Conservation (phyloP, 2,888 invertebrate species). For the Polietes domitor region DNA sequence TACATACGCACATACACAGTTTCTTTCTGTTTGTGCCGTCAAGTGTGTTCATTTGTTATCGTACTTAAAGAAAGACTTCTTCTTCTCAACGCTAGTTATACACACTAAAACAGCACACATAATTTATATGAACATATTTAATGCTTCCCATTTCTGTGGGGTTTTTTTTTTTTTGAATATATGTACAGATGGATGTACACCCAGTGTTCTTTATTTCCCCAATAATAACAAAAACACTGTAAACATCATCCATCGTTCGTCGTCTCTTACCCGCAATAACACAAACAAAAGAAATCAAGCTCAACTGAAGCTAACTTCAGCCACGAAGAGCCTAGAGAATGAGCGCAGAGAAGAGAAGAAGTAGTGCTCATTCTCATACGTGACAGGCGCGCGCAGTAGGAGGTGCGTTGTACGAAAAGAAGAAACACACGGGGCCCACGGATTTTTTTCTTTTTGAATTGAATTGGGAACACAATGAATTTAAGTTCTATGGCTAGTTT, state of each 20-base stretch:
- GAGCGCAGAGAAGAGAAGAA: not conserved
- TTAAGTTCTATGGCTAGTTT: not conserved
- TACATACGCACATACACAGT: too few species aligned
- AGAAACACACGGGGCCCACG: slow-evolving; percentile 38
- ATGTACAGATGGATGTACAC: not conserved
- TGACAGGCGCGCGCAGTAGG: slow-evolving; percentile 53
- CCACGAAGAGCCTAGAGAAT: not conserved
- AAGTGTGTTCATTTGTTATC: too few species aligned
- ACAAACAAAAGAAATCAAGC: slow-evolving; percentile 37
- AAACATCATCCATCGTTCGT: not conserved
- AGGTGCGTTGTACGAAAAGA: slow-evolving; percentile 46
- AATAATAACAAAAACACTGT: not conserved
- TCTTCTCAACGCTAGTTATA: too few species aligned
- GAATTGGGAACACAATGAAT: slow-evolving; percentile 15
- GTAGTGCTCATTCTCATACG: not conserved
- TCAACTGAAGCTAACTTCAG: not conserved
- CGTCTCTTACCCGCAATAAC: not conserved
- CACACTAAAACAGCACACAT: too few species aligned
- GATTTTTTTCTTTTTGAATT: slow-evolving; percentile 21
- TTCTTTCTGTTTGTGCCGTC: too few species aligned
- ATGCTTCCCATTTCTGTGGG: too few species aligned
- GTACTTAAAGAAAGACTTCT: too few species aligned
- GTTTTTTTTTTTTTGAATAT: not conserved
- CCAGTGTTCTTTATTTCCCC: too few species aligned
- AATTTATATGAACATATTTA: too few species aligned